Conservation (phyloP, 2,113 vertebrate species). For the Xenopus borealis region DNA sequence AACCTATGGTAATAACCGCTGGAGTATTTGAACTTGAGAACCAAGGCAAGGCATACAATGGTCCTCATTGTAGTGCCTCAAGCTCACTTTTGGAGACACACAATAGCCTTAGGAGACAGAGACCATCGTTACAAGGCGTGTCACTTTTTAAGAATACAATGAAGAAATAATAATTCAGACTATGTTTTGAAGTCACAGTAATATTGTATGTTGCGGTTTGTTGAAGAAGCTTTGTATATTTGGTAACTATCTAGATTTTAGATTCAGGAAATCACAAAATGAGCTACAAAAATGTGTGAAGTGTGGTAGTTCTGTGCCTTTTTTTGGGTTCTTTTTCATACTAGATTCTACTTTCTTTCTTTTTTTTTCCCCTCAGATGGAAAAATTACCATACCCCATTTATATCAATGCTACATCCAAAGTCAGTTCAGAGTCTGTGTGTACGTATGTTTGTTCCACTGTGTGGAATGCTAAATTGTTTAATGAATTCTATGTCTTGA, state of each 20-base stretch:
- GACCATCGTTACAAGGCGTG: slow-evolving; percentile 22
- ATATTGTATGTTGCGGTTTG: slow-evolving; percentile 58
- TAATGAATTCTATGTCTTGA: slow-evolving; percentile 51
- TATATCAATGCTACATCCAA: slow-evolving; percentile 86
- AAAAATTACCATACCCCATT: slow-evolving; percentile 63
- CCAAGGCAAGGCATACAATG: neutral
- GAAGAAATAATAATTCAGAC: slow-evolving; percentile 49
- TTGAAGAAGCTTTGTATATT: slow-evolving; percentile 76
- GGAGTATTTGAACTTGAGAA: no score
- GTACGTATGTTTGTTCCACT: slow-evolving; percentile 67
- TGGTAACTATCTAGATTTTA: slow-evolving; percentile 70
- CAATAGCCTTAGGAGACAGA: neutral
- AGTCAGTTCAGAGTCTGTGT: slow-evolving; percentile 81
- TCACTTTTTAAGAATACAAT: slow-evolving; percentile 31
- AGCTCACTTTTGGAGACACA: neutral
- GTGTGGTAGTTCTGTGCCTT: slow-evolving; percentile 87
- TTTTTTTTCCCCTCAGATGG: slow-evolving; percentile 55
- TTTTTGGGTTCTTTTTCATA: slow-evolving; percentile 63
- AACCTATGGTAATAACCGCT: no score
- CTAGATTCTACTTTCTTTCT: slow-evolving; percentile 48
- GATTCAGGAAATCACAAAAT: slow-evolving; percentile 61
- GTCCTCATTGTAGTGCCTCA: neutral
- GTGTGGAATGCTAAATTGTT: slow-evolving; percentile 71
- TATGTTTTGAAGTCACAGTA: slow-evolving; percentile 58
- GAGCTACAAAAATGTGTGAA: slow-evolving; percentile 70